Conservation (phyloP, 2,797 vertebrate species). For the Denticeps clupeoides region DNA sequence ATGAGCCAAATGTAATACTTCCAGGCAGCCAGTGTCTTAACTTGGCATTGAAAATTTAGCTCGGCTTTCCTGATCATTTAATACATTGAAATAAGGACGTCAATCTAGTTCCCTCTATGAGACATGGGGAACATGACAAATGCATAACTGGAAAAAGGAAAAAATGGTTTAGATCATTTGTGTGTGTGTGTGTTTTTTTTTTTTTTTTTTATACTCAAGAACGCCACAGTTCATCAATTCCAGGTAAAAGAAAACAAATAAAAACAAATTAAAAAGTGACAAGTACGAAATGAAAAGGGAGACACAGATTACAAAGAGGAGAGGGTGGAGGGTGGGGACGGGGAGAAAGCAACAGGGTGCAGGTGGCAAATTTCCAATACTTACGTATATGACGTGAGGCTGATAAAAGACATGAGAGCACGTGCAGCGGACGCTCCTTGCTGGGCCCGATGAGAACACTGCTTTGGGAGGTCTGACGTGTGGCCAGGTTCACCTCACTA, state of each 20-base stretch:
- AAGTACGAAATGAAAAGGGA: slow-evolving; percentile 35
- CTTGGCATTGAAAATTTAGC: slow-evolving; percentile 42
- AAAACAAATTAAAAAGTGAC: slow-evolving; percentile 46
- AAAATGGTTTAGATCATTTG: slow-evolving; percentile 39
- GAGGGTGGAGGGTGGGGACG: slow-evolving; percentile 4
- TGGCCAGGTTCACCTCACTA: slow-evolving; percentile 58
- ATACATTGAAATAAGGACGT: slow-evolving; percentile 64
- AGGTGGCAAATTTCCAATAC: slow-evolving; percentile 79
- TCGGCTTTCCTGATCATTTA: slow-evolving; percentile 59
- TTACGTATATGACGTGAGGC: slow-evolving; percentile 84
- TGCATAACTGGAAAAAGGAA: slow-evolving; percentile 47
- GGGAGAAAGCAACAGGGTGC: slow-evolving; percentile 21
- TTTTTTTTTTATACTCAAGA: slow-evolving; percentile 35
- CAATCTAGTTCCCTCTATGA: slow-evolving; percentile 38
- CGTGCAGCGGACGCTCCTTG: neutral
- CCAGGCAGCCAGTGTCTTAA: slow-evolving; percentile 61
- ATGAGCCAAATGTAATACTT: slow-evolving; percentile 63
- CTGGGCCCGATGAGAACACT: slow-evolving; percentile 46
- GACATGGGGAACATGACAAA: slow-evolving; percentile 46
- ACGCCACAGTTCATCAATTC: slow-evolving; percentile 66
- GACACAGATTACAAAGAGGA: slow-evolving; percentile 43
- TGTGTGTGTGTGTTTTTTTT: too few relatives aligned
- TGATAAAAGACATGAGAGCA: slow-evolving; percentile 50
- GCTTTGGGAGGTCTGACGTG: slow-evolving; percentile 53
- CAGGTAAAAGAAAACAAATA: slow-evolving; percentile 44